Percentiles rank a stretch among this genome's conserved stretches.
Evolutionary conservation across 2,888 invertebrate genomes (phyloP).

Genomic region (Cephus nigrinus): DNA sequence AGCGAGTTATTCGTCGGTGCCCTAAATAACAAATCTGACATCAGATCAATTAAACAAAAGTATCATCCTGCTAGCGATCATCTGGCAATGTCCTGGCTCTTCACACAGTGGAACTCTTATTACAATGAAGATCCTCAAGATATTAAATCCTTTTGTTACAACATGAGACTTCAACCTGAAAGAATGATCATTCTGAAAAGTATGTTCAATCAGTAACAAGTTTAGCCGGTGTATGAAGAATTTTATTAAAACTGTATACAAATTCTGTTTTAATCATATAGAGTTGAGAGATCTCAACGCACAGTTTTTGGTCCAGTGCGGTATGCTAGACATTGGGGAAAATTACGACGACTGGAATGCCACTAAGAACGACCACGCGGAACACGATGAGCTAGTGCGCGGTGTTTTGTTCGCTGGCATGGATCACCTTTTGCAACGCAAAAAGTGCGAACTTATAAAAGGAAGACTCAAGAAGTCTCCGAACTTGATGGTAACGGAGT

Average conservation of each 20-base stretch:
- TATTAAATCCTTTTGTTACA: slow-evolving; percentile 65
- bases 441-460: slow-evolving; percentile 68
- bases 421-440: slow-evolving; percentile 69
- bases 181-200: slow-evolving; percentile 69
- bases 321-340: slow-evolving; percentile 55
- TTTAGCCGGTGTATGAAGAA: slow-evolving; percentile 12
- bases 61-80: slow-evolving; percentile 74
- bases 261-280: slow-evolving; percentile 38
- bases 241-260: not conserved
- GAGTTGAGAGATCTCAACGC: slow-evolving; percentile 71
- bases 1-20: slow-evolving; percentile 69
- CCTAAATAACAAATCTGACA: slow-evolving; percentile 67
- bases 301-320: slow-evolving; percentile 68
- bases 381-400: slow-evolving; percentile 71
- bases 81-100: slow-evolving; percentile 70
- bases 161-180: slow-evolving; percentile 67
- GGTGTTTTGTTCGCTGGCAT: slow-evolving; percentile 72
- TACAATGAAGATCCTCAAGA: slow-evolving; percentile 40
- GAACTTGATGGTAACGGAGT: slow-evolving; percentile 70
- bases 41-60: slow-evolving; percentile 68
- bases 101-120: slow-evolving; percentile 68
- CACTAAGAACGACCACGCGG: slow-evolving; percentile 67
- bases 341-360: slow-evolving; percentile 46
- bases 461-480: slow-evolving; percentile 68
- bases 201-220: slow-evolving; percentile 50